These are phyloP conservation scores for Galeruca laticollis DNA, from an alignment of 2,888 invertebrate genomes.

Conservation along the genomic window DNA sequence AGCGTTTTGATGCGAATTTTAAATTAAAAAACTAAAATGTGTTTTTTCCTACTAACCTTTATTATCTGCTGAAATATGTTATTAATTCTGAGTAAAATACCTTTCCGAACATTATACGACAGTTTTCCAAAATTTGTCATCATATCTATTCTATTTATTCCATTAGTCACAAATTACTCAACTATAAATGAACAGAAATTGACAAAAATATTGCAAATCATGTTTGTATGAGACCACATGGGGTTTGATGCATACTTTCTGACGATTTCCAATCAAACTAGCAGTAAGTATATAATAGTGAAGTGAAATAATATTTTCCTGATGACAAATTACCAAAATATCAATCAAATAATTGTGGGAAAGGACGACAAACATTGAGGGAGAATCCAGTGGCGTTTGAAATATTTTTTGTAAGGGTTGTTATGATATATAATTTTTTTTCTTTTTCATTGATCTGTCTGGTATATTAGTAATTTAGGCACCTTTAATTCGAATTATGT, in stretches of 20 bases:
- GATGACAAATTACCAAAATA: conserved; percentile 58
- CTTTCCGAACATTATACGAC: too few relatives aligned
- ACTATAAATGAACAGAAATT: neutral
- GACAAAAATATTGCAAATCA: conserved; percentile 12
- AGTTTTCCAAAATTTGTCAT: too few relatives aligned
- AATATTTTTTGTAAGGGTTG: neutral
- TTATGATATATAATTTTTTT: neutral
- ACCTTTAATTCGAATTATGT: too few relatives aligned
- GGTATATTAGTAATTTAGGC: neutral
- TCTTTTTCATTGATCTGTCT: neutral
- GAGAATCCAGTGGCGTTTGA: neutral
- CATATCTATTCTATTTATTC: too few relatives aligned
- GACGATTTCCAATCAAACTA: neutral
- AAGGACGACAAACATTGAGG: conserved; percentile 47
- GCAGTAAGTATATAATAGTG: conserved; percentile 3
- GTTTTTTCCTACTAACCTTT: too few relatives aligned
- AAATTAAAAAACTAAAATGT: too few relatives aligned
- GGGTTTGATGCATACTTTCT: neutral
- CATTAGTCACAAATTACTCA: too few relatives aligned
- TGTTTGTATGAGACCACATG: conserved; percentile 11
- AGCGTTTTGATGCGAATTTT: too few relatives aligned
- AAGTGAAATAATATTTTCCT: conserved; percentile 48
- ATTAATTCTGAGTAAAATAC: too few relatives aligned
- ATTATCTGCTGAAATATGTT: too few relatives aligned
- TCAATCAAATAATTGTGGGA: conserved; percentile 54